Evolutionary conservation across 2,797 vertebrate genomes (phyloP).

Genomic region (Esox lucius): DNA sequence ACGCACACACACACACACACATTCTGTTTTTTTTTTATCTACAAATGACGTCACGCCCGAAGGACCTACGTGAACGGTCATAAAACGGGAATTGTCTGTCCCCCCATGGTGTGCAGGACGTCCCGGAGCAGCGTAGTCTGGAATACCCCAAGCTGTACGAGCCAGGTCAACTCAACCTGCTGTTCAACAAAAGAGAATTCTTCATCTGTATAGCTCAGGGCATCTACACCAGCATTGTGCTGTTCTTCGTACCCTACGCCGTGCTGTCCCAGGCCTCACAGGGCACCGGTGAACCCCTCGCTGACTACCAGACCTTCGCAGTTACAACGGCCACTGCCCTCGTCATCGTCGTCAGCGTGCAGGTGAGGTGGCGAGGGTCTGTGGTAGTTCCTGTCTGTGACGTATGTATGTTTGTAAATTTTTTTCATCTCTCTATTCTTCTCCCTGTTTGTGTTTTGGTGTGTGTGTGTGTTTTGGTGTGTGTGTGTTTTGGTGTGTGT

Average conservation of each 20-base stretch:
- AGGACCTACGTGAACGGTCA: no score
- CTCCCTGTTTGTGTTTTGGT: constrained; percentile 10
- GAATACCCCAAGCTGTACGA: constrained; percentile 94
- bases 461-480: constrained; percentile 18
- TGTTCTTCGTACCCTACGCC: constrained; percentile 91
- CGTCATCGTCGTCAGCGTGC: constrained; percentile 92
- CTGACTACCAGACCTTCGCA: constrained; percentile 93
- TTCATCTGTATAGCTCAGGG: constrained; percentile 96
- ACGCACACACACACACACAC: not conserved
- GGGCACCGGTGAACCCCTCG: constrained; percentile 82
- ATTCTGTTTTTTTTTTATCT: not conserved
- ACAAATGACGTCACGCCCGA: no score
- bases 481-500: constrained; percentile 31
- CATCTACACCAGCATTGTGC: constrained; percentile 90
- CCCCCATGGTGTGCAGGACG: constrained; percentile 74
- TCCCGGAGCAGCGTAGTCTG: constrained; percentile 89
- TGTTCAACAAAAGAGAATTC: constrained; percentile 97
- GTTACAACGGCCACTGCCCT: constrained; percentile 91
- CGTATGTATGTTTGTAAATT: not conserved
- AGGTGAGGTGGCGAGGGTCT: constrained; percentile 68
- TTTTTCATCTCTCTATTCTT: constrained; percentile 3
- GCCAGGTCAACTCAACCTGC: constrained; percentile 93
- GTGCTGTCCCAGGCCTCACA: constrained; percentile 81
- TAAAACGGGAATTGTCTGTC: not conserved
- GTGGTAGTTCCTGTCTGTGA: not conserved